Percentiles rank a stretch among this genome's conserved stretches.
phyloP scores from a whole-genome alignment of 2,113 vertebrate species.

The Lanius collurio region DNA sequence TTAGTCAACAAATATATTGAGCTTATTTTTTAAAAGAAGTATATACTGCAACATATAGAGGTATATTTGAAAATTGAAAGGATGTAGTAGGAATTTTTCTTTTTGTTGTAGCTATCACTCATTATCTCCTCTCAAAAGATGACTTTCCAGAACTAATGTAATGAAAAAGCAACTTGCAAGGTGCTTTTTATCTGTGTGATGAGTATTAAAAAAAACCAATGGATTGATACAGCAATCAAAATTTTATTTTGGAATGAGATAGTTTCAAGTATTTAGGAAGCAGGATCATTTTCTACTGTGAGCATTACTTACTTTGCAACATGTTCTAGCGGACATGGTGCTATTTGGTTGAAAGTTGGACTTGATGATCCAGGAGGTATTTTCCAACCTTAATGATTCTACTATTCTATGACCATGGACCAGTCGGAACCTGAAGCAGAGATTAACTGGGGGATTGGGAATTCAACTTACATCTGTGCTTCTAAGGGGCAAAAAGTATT shows the following conservation, averaged over 20 bases:
- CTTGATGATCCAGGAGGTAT: background rate
- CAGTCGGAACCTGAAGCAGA: background rate
- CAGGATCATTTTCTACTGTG: background rate
- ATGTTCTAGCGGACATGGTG: background rate
- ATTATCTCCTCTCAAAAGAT: background rate
- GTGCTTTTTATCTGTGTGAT: background rate
- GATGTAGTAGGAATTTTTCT: background rate
- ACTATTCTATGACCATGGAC: background rate
- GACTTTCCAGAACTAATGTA: background rate
- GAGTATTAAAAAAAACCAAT: background rate
- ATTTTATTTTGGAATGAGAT: background rate
- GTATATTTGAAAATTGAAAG: background rate
- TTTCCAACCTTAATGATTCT: background rate
- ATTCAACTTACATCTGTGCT: background rate
- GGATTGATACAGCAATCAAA: background rate
- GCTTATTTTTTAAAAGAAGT: background rate
- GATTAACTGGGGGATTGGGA: background rate
- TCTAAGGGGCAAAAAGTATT: background rate
- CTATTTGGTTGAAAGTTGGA: rapidly evolving
- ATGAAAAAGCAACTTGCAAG: background rate
- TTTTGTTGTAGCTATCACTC: background rate
- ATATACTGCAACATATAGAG: background rate
- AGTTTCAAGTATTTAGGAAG: background rate
- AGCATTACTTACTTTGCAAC: background rate
- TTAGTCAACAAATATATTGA: background rate